A percentile compares a stretch with the other conserved stretches of the same genome.
Conservation (phyloP, 2,113 vertebrate species). For the Pungitius pungitius region DNA sequence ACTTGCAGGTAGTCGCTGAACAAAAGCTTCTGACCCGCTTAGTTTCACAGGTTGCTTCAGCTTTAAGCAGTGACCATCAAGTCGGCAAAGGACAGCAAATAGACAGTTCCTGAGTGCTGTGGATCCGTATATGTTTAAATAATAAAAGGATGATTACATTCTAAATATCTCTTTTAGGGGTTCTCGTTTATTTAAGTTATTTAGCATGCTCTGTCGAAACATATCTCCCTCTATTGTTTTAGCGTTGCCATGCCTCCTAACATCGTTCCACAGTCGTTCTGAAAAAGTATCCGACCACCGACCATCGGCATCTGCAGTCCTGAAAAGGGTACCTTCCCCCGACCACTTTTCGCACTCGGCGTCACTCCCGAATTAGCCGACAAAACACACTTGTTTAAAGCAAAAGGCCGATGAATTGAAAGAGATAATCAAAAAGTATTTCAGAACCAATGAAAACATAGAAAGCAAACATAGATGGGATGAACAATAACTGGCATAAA, state of each 20-base stretch:
- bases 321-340: too few relatives aligned
- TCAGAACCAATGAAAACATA: neutral
- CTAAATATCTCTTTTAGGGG: too few relatives aligned
- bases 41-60: constrained; percentile 8
- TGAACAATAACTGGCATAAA: constrained; percentile 7
- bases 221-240: too few relatives aligned
- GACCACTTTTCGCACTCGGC: too few relatives aligned
- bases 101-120: neutral
- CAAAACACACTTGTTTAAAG: neutral
- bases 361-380: too few relatives aligned
- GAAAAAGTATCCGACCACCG: too few relatives aligned
- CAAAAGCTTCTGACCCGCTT: neutral
- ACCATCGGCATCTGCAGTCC: too few relatives aligned
- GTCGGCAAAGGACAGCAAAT: neutral
- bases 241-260: too few relatives aligned
- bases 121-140: neutral
- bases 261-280: too few relatives aligned
- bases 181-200: too few relatives aligned
- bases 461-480: neutral
- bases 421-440: neutral
- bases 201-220: too few relatives aligned
- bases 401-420: neutral
- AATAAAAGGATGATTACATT: neutral
- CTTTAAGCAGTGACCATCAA: neutral
- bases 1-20: constrained; percentile 4